Evolutionary conservation across 23 tunicate species (phyloP).

Genomic region (Phallusia fumigata): DNA sequence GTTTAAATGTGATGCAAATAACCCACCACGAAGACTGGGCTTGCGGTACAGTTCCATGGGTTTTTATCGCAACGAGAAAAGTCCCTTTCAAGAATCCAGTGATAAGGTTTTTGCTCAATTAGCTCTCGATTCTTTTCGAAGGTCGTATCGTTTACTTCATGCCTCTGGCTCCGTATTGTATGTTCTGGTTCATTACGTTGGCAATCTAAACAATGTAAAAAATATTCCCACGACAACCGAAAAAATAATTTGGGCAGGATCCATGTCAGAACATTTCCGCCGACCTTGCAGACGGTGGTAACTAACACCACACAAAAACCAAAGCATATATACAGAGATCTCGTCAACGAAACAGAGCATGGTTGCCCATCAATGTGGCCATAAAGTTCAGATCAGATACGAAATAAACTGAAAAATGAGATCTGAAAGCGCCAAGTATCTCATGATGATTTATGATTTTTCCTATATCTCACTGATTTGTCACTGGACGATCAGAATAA

Average conservation of each 20-base stretch:
- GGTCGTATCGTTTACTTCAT: not conserved
- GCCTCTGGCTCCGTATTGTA: not conserved
- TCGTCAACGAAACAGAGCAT: not conserved
- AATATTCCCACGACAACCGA: slow-evolving; percentile 4
- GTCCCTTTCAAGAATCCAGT: not conserved
- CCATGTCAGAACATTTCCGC: slow-evolving; percentile 14
- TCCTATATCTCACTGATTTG: not conserved
- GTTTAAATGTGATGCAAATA: too few relatives aligned
- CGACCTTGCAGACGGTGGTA: slow-evolving; percentile 5
- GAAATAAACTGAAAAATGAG: not conserved
- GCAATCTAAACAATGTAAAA: not conserved
- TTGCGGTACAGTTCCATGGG: slow-evolving; percentile 10
- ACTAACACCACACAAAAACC: not conserved
- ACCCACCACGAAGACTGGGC: slow-evolving; percentile 17
- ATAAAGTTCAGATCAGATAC: not conserved
- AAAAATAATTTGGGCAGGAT: not conserved
- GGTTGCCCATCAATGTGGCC: not conserved
- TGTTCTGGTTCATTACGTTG: not conserved
- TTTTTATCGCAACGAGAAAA: not conserved
- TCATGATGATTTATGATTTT: slow-evolving; percentile 11
- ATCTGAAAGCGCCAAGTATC: not conserved
- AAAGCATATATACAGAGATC: not conserved
- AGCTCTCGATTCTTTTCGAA: not conserved
- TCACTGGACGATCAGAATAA: not conserved
- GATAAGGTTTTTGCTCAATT: not conserved